phyloP scores from a whole-genome alignment of 1,140 invertebrate species.

The Brevipalpus yothersi region DNA sequence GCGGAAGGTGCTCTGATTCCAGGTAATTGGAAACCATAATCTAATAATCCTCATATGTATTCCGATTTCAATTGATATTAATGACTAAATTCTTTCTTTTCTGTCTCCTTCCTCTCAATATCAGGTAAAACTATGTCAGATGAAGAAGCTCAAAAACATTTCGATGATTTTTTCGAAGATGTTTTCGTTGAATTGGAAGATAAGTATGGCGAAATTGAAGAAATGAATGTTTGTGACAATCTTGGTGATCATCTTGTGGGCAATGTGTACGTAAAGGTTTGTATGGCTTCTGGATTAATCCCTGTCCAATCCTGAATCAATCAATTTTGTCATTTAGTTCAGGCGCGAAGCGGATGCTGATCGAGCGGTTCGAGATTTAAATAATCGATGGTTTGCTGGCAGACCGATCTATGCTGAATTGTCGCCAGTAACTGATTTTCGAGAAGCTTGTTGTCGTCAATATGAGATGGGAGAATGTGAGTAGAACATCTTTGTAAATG shows the following conservation, averaged over 20 bases:
- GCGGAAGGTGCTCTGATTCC: constrained; percentile 43
- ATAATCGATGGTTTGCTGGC: constrained; percentile 96
- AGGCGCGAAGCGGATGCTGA: constrained; percentile 95
- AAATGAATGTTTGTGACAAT: constrained; percentile 99
- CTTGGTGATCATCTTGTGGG: constrained; percentile 91
- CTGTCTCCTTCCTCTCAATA: background rate
- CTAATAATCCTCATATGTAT: constrained; percentile 33
- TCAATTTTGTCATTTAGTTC: constrained; percentile 34
- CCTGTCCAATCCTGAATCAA: background rate
- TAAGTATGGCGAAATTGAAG: constrained; percentile 97
- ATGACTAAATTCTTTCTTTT: background rate
- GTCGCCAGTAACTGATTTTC: constrained; percentile 92
- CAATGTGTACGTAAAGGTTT: constrained; percentile 36
- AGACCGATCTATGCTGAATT: constrained; percentile 93
- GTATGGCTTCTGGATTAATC: background rate
- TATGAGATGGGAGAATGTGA: constrained; percentile 73
- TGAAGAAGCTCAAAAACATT: constrained; percentile 94
- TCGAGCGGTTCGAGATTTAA: constrained; percentile 79
- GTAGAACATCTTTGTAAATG: background rate
- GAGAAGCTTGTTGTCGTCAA: constrained; percentile 94
- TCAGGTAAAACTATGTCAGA: constrained; percentile 43
- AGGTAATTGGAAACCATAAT: constrained; percentile 16
- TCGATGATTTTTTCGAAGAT: constrained; percentile 98
- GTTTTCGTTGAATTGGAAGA: constrained; percentile 95
- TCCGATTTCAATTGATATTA: constrained; percentile 20